A percentile compares a stretch with the other conserved stretches of the same genome.
These are phyloP conservation scores for Castor canadensis DNA, from an alignment of 2,113 vertebrate species.

Conservation along the genomic window DNA sequence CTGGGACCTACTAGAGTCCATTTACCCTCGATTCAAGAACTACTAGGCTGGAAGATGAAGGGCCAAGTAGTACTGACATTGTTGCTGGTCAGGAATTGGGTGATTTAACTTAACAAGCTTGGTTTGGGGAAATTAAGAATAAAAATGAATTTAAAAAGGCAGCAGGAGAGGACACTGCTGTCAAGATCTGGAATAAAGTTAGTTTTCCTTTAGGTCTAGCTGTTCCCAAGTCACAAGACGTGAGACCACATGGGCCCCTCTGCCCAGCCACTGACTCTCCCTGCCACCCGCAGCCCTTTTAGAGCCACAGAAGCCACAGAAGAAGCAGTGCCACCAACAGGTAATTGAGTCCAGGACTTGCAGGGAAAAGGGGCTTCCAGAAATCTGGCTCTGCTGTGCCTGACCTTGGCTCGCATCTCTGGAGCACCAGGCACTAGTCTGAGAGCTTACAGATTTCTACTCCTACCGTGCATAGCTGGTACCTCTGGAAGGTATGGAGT, in stretches of 20 bases:
- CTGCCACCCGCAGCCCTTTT: background rate
- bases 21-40: background rate
- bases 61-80: background rate
- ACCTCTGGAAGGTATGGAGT: background rate
- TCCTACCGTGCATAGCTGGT: background rate
- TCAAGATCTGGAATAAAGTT: background rate
- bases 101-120: background rate
- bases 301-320: rapidly evolving
- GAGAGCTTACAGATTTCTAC: background rate
- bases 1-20: background rate
- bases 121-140: background rate
- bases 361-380: background rate
- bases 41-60: background rate
- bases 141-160: background rate
- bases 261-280: background rate
- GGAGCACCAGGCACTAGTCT: background rate
- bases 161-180: background rate
- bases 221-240: background rate
- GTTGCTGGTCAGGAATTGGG: background rate
- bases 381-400: background rate
- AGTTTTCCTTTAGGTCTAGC: background rate
- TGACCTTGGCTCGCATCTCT: background rate
- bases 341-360: background rate
- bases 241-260: background rate
- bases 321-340: background rate